phyloP scores from a whole-genome alignment of 2,797 vertebrate genomes.

The Microchirus variegatus region DNA sequence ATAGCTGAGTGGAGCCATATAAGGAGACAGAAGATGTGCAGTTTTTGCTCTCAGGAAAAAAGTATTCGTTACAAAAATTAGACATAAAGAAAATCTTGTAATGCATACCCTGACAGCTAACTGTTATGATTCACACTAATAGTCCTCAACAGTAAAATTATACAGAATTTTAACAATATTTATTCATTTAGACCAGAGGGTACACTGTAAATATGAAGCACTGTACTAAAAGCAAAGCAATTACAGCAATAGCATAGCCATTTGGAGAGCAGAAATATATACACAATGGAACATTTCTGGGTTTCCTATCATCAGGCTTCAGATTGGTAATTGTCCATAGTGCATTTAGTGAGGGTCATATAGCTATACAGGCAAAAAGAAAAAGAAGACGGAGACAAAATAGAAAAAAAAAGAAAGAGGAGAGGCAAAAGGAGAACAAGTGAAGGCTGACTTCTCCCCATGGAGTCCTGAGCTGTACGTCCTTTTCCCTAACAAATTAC shows the following conservation, averaged over 20 bases:
- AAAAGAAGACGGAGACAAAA: constrained; percentile 10
- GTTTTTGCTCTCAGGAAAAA: too few relatives aligned
- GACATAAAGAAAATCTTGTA: constrained; percentile 18
- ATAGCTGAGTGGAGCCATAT: constrained; percentile 22
- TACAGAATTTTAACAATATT: constrained; percentile 26
- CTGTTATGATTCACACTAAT: constrained; percentile 12
- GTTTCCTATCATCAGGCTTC: constrained; percentile 29
- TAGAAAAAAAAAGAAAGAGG: constrained; percentile 5
- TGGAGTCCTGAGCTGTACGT: constrained; percentile 13
- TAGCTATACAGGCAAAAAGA: background rate
- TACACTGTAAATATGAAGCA: constrained; percentile 39
- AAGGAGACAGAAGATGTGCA: constrained; percentile 40
- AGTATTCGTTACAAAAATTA: constrained; percentile 17
- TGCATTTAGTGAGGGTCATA: constrained; percentile 28
- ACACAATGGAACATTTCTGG: constrained; percentile 32
- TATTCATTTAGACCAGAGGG: constrained; percentile 29
- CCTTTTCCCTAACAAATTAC: constrained; percentile 37
- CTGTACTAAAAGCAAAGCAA: constrained; percentile 40
- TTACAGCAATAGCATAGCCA: constrained; percentile 26
- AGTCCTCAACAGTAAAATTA: constrained; percentile 6
- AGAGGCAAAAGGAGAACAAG: constrained; percentile 10
- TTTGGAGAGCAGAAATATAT: constrained; percentile 35
- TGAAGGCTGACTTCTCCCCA: constrained; percentile 8
- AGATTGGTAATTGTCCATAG: constrained; percentile 27
- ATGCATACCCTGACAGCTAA: background rate